Base-by-base conservation (phyloP, 1,140 invertebrate species). In the Spodoptera litura region DNA sequence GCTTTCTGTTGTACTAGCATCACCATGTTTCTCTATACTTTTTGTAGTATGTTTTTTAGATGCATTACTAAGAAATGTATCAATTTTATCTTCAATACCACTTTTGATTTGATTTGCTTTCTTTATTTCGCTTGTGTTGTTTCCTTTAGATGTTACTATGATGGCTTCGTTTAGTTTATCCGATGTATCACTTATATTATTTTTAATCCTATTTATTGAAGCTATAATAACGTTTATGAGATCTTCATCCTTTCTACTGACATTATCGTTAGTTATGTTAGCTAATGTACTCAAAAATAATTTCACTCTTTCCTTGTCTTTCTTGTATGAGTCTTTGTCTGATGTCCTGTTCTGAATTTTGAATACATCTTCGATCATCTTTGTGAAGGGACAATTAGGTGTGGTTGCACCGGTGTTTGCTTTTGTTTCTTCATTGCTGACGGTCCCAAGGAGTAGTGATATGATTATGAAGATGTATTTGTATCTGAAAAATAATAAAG, bases 151-250 rank as follows among this genome's bases (percentile, higher is more conserved):
- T 78, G 88, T 87, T 71, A 93, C 61, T 62, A 94, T 92, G 0
- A 93, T 92, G 10, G 93, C 93, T 84, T 93, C 91, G 66, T 92
- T 91, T 35, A 92, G 13, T 64, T 83, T 81, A 10, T 62, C 84
- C 58, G 85, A 83, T 81, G 80, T 75, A 53, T 85, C 58, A 38
- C 85, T 88, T 12, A 93, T 84, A 70, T 94, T 93, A 27, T 89
- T 89, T 86, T 93, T 93, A 61, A 94, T 94, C 82, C 85, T 88
- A 79, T 93, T 91, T 62, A 94, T 94, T 25, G 93, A 92, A 64
- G 89, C 91, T 38, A 94, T 94, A 49, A 94, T 94, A 75, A 88
- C 84, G 68, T 93, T 88, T 12, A 94, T 86, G 79, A 93, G 58
- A 79, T 89, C 87, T 83, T 93, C 91, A 81, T 94, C 88, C 59